A percentile compares a stretch with the other conserved stretches of the same genome.
These are phyloP conservation scores for Planococcus citri DNA, from an alignment of 1,140 invertebrate genomes.

Conservation along the genomic window DNA sequence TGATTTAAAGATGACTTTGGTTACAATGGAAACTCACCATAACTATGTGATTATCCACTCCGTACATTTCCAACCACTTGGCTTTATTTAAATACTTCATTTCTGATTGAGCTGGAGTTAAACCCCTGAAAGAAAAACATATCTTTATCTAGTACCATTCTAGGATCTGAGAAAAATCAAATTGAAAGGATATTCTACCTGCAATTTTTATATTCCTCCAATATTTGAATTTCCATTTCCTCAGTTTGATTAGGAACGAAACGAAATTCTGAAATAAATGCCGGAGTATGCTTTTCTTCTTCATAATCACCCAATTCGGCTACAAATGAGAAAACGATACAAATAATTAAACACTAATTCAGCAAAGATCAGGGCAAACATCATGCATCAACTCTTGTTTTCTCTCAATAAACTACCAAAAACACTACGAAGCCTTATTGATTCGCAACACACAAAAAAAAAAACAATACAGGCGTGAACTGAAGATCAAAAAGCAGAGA, in stretches of 20 bases:
- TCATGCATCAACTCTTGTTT: neutral
- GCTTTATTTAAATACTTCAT: slow-evolving; percentile 83
- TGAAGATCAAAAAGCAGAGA: neutral
- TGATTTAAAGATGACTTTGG: neutral
- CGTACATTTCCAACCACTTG: slow-evolving; percentile 94
- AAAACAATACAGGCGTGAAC: neutral
- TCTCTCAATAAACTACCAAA: neutral
- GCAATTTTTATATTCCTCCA: slow-evolving; percentile 78
- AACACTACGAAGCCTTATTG: neutral
- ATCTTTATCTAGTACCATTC: neutral
- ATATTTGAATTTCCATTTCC: slow-evolving; percentile 79
- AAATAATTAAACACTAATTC: neutral
- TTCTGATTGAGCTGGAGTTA: slow-evolving; percentile 83
- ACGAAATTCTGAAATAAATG: slow-evolving; percentile 91
- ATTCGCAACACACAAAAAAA: neutral
- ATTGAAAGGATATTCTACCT: neutral
- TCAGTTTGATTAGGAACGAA: slow-evolving; percentile 90
- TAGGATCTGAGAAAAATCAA: neutral
- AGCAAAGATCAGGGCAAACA: neutral
- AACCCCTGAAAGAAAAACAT: slow-evolving; percentile 40
- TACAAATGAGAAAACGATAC: slow-evolving; percentile 37
- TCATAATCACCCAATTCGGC: slow-evolving; percentile 97
- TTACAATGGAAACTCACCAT: slow-evolving; percentile 39
- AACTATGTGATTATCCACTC: slow-evolving; percentile 90
- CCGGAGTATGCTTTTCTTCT: slow-evolving; percentile 74